Percentiles rank a stretch among this genome's conserved stretches.
Evolutionary conservation across 1,140 invertebrate species (phyloP).

Genomic region (Zaprionus tsacasi): DNA sequence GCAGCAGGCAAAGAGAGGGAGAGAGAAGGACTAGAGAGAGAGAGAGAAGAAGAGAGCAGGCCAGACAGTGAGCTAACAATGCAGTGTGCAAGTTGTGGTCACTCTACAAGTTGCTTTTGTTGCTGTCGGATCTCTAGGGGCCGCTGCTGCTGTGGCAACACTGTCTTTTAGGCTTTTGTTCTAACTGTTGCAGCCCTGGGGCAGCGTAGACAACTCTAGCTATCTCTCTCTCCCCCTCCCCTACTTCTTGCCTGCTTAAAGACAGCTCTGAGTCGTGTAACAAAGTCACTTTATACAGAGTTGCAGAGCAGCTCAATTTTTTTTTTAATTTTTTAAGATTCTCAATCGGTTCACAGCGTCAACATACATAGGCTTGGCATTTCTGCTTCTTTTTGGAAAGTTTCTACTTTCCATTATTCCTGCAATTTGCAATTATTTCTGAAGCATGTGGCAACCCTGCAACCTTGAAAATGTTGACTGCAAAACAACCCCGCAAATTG

Average conservation of each 20-base stretch:
- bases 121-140: conserved; percentile 17
- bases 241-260: not conserved
- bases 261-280: too few species aligned
- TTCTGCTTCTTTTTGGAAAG: too few species aligned
- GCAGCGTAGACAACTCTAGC: not conserved
- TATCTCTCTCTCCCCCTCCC: not conserved
- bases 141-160: conserved; percentile 17
- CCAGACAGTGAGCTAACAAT: conserved; percentile 53
- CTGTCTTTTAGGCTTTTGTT: conserved; percentile 59
- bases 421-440: conserved; percentile 13
- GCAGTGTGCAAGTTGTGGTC: conserved; percentile 48
- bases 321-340: too few species aligned
- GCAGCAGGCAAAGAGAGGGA: conserved; percentile 1
- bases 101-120: conserved; percentile 32
- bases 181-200: conserved; percentile 41
- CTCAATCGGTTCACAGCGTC: too few species aligned
- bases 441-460: conserved; percentile 14
- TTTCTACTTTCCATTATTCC: too few species aligned
- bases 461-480: conserved; percentile 63
- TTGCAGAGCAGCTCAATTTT: too few species aligned
- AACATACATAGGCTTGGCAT: too few species aligned
- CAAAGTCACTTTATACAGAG: too few species aligned
- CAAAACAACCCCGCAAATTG: conserved; percentile 60
- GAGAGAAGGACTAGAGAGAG: not conserved
- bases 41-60: not conserved